Evolutionary conservation across 2,888 invertebrate genomes (phyloP), one percentile per base, ranked within the genome.

Genomic region (Philereme transversata): DNA sequence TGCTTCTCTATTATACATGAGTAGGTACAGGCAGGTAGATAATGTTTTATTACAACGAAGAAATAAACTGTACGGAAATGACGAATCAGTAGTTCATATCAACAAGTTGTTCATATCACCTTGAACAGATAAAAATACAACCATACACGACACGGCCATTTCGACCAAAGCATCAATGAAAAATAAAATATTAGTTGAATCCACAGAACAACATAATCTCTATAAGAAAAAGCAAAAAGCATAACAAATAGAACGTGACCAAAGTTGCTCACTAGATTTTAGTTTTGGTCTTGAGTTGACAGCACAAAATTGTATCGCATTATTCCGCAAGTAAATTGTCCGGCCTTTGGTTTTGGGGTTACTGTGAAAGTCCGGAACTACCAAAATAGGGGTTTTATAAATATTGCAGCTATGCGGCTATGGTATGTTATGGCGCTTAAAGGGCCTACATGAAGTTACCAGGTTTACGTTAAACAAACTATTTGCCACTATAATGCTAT

Each of bases 241-340:
- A 36, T 9, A 44, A 41, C 10, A 48, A 51, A 60, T 10, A 44
- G 38, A 60, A 53, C 49, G 52, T 50, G 57, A 53, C 60, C 51
- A 52, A 58, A 58, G 53, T 59, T 45, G 45, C 56, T 59, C 49
- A 53, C 51, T 60, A 55, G 57, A 59, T 59, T 56, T 60, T 58
- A 63, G 51, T 51, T 60, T 62, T 35, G 57, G 61, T 68, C 60
- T 63, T 66, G 60, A 63, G 59, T 47, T 61, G 51, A 61, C 65
- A 65, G 67, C 44, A 59, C 64, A 47, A 58, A 65, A 67, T 64
- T 65, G 66, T 68, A 61, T 58, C 51, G 68, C 61, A 68, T 70
- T 71, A 73, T 68, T 67, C 58, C 44, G 51, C 69, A 70, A 75
- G 71, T 74, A 74, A 77, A 78, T 76, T 74, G 77, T 75, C 71